These are phyloP conservation scores for Syngnathoides biaculeatus DNA, from an alignment of 2,113 vertebrate species.

Conservation along the genomic window DNA sequence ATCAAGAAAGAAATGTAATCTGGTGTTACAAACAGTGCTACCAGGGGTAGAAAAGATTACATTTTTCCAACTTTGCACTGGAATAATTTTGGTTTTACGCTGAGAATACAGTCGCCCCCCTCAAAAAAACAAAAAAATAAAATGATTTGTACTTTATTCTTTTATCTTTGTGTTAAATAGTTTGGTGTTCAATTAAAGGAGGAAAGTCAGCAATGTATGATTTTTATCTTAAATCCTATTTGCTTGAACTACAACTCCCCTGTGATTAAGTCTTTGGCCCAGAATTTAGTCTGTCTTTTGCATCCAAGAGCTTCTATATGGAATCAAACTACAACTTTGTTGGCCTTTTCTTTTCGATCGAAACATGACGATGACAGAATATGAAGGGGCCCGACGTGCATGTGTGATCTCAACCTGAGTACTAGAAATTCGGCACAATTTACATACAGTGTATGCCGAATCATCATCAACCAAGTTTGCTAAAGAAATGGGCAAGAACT, in stretches of 20 bases:
- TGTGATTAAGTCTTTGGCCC: not conserved
- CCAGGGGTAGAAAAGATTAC: slow-evolving; percentile 82
- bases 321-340: slow-evolving; percentile 2
- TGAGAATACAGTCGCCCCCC: not conserved
- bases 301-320: not conserved
- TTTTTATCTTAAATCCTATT: not conserved
- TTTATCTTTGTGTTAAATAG: not conserved
- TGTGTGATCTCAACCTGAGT: slow-evolving; percentile 49
- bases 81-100: slow-evolving; percentile 7
- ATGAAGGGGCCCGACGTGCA: slow-evolving; percentile 44
- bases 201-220: not conserved
- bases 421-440: slow-evolving; percentile 30
- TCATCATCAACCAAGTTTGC: slow-evolving; percentile 29
- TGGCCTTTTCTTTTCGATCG: not conserved
- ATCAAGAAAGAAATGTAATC: slow-evolving; percentile 90
- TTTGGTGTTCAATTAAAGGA: not conserved
- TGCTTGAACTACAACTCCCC: not conserved
- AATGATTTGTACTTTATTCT: not conserved
- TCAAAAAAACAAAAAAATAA: not conserved
- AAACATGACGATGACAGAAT: slow-evolving; percentile 41
- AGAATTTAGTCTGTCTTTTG: not conserved
- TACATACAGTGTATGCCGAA: slow-evolving; percentile 42
- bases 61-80: slow-evolving; percentile 90
- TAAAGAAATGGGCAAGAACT: slow-evolving; percentile 34
- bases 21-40: slow-evolving; percentile 85